These are phyloP conservation scores for Smittia sp. DNA, from an alignment of 2,888 invertebrate genomes.

Conservation along the genomic window DNA sequence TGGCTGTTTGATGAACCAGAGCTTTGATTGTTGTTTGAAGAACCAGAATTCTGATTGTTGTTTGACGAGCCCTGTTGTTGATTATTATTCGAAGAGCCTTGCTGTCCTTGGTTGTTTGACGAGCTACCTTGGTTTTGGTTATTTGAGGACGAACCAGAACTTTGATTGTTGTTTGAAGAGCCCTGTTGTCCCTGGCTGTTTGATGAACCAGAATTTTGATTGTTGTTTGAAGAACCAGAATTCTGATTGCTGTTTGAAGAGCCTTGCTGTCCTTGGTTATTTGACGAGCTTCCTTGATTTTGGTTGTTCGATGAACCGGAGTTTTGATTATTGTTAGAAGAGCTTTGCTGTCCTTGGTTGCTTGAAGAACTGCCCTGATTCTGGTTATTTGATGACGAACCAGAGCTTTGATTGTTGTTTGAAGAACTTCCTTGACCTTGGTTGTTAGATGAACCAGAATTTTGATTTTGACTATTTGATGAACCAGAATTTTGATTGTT, in stretches of 20 bases:
- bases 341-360: neutral
- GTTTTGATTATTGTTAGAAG: conserved; percentile 3
- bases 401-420: conserved; percentile 38
- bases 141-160: conserved; percentile 43
- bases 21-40: no score
- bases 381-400: no score
- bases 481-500: no score
- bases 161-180: conserved; percentile 41
- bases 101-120: neutral
- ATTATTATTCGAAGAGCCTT: conserved; percentile 33
- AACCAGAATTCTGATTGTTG: no score
- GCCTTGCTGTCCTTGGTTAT: neutral
- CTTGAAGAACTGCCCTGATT: conserved; percentile 26
- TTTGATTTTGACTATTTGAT: conserved; percentile 5
- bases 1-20: conserved; percentile 41
- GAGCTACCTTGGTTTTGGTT: conserved; percentile 42
- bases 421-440: neutral
- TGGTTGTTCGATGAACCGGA: neutral
- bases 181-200: conserved; percentile 32
- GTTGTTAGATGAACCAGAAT: neutral
- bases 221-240: conserved; percentile 24
- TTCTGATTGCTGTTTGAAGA: conserved; percentile 42
- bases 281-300: conserved; percentile 3
- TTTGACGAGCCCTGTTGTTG: no score
- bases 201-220: conserved; percentile 40